Conservation (phyloP, 2,888 invertebrate species). For the Phragmatobia fuliginosa region DNA sequence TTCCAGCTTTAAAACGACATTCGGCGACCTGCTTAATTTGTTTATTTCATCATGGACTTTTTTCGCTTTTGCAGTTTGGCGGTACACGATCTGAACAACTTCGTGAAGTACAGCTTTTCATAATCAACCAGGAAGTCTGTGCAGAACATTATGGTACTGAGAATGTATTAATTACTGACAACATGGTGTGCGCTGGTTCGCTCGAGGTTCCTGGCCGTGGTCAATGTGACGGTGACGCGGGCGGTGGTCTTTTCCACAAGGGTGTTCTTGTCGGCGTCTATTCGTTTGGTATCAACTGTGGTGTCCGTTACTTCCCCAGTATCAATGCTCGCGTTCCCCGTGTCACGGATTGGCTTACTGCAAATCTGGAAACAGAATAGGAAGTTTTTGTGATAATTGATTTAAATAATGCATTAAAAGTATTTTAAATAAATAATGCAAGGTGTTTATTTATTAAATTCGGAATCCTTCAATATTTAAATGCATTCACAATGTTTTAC, state of each 20-base stretch:
- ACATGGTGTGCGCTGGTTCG: slow-evolving; percentile 71
- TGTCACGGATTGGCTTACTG: slow-evolving; percentile 2
- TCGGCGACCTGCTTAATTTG: background rate
- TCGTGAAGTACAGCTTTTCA: slow-evolving; percentile 61
- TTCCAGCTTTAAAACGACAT: background rate
- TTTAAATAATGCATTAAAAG: background rate
- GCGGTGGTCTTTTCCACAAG: slow-evolving; percentile 71
- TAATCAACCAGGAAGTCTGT: slow-evolving; percentile 56
- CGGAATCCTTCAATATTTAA: background rate
- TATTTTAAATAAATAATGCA: background rate
- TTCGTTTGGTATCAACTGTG: slow-evolving; percentile 12
- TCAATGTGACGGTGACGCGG: slow-evolving; percentile 72
- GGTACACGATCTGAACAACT: slow-evolving; percentile 52
- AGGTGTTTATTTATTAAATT: background rate
- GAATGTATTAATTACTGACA: slow-evolving; percentile 52
- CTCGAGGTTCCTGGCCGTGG: slow-evolving; percentile 71
- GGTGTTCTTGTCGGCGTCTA: slow-evolving; percentile 30
- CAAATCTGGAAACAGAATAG: slow-evolving; percentile 6
- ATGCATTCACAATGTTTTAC: too few relatives aligned
- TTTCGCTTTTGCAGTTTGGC: slow-evolving; percentile 24
- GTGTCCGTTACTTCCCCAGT: slow-evolving; percentile 31
- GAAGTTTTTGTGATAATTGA: background rate
- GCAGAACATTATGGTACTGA: slow-evolving; percentile 49
- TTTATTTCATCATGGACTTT: background rate
- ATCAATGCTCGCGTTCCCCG: slow-evolving; percentile 52